phyloP scores from a whole-genome alignment of 2,797 vertebrate genomes.

The Myotis vivesi region DNA sequence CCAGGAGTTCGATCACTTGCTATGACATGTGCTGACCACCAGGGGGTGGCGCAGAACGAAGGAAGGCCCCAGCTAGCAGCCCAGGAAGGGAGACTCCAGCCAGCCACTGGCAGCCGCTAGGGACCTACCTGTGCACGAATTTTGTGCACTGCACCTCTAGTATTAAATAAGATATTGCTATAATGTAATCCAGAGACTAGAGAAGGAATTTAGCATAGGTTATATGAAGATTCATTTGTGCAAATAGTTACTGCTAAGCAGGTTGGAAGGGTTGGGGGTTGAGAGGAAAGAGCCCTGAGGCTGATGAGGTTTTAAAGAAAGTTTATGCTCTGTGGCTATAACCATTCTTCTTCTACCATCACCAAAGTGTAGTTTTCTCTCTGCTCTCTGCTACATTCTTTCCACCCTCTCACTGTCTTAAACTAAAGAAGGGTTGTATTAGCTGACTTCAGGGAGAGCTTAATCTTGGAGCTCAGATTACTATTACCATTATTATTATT shows the following conservation, averaged over 20 bases:
- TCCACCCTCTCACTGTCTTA: neutral
- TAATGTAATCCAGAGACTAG: neutral
- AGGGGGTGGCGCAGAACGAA: no score
- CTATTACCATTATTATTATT: no score
- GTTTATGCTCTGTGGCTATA: neutral
- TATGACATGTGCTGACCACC: no score
- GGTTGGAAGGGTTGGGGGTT: neutral
- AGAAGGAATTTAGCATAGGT: neutral
- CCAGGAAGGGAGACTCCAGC: no score
- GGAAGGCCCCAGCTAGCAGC: no score
- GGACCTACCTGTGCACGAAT: no score
- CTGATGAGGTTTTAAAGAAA: neutral
- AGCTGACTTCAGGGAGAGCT: neutral
- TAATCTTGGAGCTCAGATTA: slow-evolving; percentile 1
- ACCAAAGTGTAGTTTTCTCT: neutral
- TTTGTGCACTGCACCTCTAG: no score
- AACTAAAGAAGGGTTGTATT: slow-evolving; percentile 3
- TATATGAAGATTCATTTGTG: slow-evolving; percentile 21
- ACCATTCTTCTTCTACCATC: neutral
- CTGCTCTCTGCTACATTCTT: neutral
- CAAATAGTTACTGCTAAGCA: neutral
- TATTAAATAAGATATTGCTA: neutral
- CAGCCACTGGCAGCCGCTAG: no score
- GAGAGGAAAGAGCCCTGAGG: neutral
- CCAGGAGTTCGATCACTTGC: no score